phyloP scores from a whole-genome alignment of 2,888 invertebrate genomes.

The Drosophila differens region DNA sequence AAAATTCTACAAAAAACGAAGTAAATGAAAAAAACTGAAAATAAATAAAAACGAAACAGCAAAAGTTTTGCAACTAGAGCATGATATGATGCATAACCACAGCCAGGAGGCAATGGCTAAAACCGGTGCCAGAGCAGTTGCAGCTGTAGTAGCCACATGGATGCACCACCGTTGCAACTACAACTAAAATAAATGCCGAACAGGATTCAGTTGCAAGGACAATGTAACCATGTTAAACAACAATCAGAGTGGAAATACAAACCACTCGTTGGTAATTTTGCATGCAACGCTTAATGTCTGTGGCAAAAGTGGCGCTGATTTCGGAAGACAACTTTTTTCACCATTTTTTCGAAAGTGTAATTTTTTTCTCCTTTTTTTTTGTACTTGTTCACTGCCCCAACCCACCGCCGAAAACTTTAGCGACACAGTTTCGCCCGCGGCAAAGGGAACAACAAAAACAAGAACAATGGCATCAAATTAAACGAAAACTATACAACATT shows the following conservation, averaged over 20 bases:
- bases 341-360: constrained; percentile 3
- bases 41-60: constrained; percentile 35
- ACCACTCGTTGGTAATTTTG: constrained; percentile 82
- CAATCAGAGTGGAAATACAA: constrained; percentile 82
- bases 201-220: constrained; percentile 76
- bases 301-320: constrained; percentile 79
- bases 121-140: constrained; percentile 10
- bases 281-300: constrained; percentile 82
- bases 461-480: constrained; percentile 68
- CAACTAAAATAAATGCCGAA: constrained; percentile 62
- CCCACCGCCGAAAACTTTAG: constrained; percentile 54
- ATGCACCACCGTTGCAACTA: constrained; percentile 60
- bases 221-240: constrained; percentile 79
- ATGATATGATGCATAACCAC: constrained; percentile 76
- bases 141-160: constrained; percentile 36
- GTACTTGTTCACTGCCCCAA: constrained; percentile 20
- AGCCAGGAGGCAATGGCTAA: constrained; percentile 32
- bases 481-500: constrained; percentile 79
- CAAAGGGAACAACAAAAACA: constrained; percentile 30
- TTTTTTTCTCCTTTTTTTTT: constrained; percentile 13
- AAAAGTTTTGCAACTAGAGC: constrained; percentile 77
- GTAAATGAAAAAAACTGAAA: constrained; percentile 28
- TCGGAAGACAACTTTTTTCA: constrained; percentile 70
- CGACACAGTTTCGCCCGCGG: constrained; percentile 69
- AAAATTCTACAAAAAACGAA: constrained; percentile 33